phyloP scores from a whole-genome alignment of 2,113 vertebrate species.

The Azemiops feae region DNA sequence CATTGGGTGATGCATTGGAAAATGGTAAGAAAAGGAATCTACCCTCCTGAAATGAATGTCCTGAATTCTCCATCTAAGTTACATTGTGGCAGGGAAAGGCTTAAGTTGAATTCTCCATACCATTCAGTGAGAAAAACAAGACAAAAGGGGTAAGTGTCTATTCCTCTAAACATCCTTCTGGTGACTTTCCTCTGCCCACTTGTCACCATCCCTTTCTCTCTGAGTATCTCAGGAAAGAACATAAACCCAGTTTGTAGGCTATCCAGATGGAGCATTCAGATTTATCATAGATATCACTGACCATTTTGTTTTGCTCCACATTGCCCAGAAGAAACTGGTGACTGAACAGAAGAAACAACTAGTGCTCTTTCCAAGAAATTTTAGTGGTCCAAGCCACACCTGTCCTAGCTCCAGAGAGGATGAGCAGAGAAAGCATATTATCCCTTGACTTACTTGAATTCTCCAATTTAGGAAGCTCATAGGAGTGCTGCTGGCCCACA shows the following conservation, averaged over 20 bases:
- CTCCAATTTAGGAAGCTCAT: not conserved
- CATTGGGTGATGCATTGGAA: not conserved
- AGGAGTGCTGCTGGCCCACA: slow-evolving; percentile 16
- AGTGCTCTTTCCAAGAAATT: not conserved
- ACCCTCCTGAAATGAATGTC: not conserved
- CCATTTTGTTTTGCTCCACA: not conserved
- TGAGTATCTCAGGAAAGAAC: not conserved
- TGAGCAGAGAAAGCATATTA: not conserved
- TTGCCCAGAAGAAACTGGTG: not conserved
- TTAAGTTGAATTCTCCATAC: not conserved
- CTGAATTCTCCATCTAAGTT: not conserved
- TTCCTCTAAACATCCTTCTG: not conserved
- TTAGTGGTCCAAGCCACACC: not conserved
- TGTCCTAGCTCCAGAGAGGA: not conserved
- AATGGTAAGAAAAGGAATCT: not conserved
- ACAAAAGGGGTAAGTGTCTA: not conserved
- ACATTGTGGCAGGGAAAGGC: not conserved
- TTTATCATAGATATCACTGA: not conserved
- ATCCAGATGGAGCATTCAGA: not conserved
- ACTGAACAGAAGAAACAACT: not conserved
- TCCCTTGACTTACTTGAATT: not conserved
- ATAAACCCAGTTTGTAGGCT: not conserved
- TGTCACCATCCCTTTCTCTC: not conserved
- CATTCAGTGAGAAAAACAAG: not conserved
- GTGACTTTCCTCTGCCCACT: not conserved